phyloP scores from a whole-genome alignment of 2,888 invertebrate species.

The Galerucella nymphaeae region DNA sequence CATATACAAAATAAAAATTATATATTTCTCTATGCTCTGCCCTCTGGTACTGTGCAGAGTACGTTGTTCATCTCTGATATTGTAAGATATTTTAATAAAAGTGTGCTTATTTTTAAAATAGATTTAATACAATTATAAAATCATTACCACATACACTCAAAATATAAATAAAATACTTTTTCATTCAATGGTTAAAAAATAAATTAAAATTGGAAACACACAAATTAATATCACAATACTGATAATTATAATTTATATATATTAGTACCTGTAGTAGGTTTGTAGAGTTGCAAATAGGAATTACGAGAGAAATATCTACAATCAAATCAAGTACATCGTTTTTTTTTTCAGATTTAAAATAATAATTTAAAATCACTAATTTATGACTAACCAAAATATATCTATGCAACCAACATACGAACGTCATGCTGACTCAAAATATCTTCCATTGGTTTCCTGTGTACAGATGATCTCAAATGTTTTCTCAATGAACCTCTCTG shows the following conservation, averaged over 20 bases:
- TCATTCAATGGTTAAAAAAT: not conserved
- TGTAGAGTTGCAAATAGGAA: not conserved
- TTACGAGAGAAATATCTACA: not conserved
- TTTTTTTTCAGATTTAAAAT: not conserved
- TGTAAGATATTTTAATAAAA: not conserved
- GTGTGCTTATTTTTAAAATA: not conserved
- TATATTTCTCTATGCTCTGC: too few species aligned
- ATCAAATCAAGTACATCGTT: not conserved
- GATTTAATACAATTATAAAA: not conserved
- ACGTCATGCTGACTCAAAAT: not conserved
- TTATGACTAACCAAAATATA: not conserved
- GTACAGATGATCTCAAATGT: slow-evolving; percentile 40
- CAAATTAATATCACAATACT: slow-evolving; percentile 2
- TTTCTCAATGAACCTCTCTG: slow-evolving; percentile 68
- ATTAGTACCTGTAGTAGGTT: not conserved
- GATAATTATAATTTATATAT: not conserved
- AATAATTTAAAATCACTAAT: not conserved
- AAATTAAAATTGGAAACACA: not conserved
- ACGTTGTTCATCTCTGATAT: too few species aligned
- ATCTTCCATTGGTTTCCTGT: slow-evolving; percentile 29
- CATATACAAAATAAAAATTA: too few species aligned
- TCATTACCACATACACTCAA: not conserved
- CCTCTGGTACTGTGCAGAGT: too few species aligned
- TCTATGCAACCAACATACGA: not conserved
- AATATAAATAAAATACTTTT: not conserved